A percentile compares a stretch with the other conserved stretches of the same genome.
These are phyloP conservation scores for Caenorhabditis remanei DNA, from an alignment of 1,140 invertebrate species.

Conservation along the genomic window DNA sequence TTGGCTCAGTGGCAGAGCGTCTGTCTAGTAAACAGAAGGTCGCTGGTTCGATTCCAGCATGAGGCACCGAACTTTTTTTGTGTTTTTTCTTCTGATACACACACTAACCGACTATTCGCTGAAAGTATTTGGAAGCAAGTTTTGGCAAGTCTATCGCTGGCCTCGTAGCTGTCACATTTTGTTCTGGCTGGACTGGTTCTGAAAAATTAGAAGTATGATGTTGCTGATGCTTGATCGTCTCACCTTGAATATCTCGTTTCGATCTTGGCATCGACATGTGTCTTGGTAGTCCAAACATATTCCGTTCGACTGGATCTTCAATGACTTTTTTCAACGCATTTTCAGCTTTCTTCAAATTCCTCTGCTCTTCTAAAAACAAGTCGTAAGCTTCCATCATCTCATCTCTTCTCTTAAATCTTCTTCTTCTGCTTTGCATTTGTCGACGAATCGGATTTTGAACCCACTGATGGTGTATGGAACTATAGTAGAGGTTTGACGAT, in stretches of 20 bases:
- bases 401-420: conserved; percentile 8
- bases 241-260: not conserved
- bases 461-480: not conserved
- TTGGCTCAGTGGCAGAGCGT: conserved; percentile 73
- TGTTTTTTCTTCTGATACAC: not conserved
- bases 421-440: not conserved
- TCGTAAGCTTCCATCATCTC: conserved; percentile 43
- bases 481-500: conserved; percentile 6
- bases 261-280: conserved; percentile 32
- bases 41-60: conserved; percentile 73
- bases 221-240: not conserved
- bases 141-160: conserved; percentile 7
- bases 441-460: conserved; percentile 3
- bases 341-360: conserved; percentile 47
- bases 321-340: not conserved
- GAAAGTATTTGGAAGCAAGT: conserved; percentile 20
- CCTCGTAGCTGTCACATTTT: not conserved
- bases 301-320: not conserved
- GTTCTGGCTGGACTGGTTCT: not conserved
- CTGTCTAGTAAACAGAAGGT: conserved; percentile 73
- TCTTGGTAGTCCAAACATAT: conserved; percentile 29
- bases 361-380: conserved; percentile 25
- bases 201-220: not conserved
- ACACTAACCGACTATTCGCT: conserved; percentile 3
- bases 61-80: conserved; percentile 64